Evolutionary conservation across 2,113 vertebrate species (phyloP).

Genomic region (Plectropomus leopardus): DNA sequence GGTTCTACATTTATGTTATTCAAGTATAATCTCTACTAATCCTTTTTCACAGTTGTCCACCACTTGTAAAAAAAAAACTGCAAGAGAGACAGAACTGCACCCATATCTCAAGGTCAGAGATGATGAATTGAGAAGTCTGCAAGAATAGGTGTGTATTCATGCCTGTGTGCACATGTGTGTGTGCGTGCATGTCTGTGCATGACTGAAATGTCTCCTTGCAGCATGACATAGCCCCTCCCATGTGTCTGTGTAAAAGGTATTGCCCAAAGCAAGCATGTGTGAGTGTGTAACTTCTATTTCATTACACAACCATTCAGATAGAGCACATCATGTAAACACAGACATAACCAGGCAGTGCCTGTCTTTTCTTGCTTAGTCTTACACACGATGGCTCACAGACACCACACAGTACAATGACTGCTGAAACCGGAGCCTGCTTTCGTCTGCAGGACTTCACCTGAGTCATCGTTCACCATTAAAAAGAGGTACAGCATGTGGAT

Average conservation of each 20-base stretch:
- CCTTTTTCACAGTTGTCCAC: neutral
- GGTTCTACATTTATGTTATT: constrained; percentile 21
- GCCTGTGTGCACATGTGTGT: constrained; percentile 4
- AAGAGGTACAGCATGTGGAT: constrained; percentile 41
- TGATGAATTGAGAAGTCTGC: neutral
- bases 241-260: constrained; percentile 23
- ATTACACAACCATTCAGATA: constrained; percentile 18
- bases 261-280: constrained; percentile 16
- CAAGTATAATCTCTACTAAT: constrained; percentile 7
- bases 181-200: constrained; percentile 36
- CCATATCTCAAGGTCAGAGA: constrained; percentile 27
- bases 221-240: constrained; percentile 38
- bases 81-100: neutral
- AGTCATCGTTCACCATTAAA: constrained; percentile 25
- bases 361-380: constrained; percentile 5
- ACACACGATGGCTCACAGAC: constrained; percentile 15
- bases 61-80: neutral
- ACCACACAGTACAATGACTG: constrained; percentile 13
- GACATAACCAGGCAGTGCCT: constrained; percentile 18
- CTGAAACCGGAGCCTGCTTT: constrained; percentile 69
- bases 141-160: constrained; percentile 43
- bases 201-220: constrained; percentile 46
- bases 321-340: constrained; percentile 11
- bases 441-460: constrained; percentile 33
- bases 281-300: constrained; percentile 48